Evolutionary conservation across 2,113 vertebrate genomes (phyloP), one percentile per base, ranked within the genome.

Genomic region (Chamaea fasciata): DNA sequence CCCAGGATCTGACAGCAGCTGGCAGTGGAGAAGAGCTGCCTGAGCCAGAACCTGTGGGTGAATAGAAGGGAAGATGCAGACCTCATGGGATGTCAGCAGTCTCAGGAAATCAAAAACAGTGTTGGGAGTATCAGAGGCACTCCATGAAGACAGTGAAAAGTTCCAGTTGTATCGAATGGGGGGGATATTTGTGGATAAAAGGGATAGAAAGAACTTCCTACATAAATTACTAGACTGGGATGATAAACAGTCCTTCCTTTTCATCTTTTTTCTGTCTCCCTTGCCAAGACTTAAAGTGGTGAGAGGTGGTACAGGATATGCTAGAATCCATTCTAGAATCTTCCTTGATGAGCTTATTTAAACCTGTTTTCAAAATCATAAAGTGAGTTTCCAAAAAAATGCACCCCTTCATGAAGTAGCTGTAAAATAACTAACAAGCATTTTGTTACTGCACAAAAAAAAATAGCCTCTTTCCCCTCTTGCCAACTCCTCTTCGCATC

Each of bases 1-100:
- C 35, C 26, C 18, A 15, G 28, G 9, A 60, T 50, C 49, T 33
- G 50, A 15, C 52, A 55, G 3, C 2, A 3, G 12, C 31, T 57
- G 53, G 44, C 0, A 2, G 20, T 18, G 18, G 21, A 52, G 24
- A 50, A 11, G 0, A 3, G 17, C 16, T 3, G 6, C 31, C 39
- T 71, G 39, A 47, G 21, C 15, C 18, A 37, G 10, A 50, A 46
- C 24, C 55, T 1, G 1, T 0, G 0, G 7, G 19, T 26, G 11
- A 39, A 53, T 10, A 87, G 37, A 44, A 57, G 26, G n/a, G 57
- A 5, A 60, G 24, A 5, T 67, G 49, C 42, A 46, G 8, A 70
- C 5, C 30, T 59, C 23, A 10, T 0, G 1, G 26, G 20, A 52
- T 3, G 0, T 42, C 47, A 18, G 35, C 1, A 0, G 17, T 41